Percentiles rank a stretch among this genome's conserved stretches.
phyloP scores from a whole-genome alignment of 2,797 vertebrate species.

The Taeniopygia guttata region DNA sequence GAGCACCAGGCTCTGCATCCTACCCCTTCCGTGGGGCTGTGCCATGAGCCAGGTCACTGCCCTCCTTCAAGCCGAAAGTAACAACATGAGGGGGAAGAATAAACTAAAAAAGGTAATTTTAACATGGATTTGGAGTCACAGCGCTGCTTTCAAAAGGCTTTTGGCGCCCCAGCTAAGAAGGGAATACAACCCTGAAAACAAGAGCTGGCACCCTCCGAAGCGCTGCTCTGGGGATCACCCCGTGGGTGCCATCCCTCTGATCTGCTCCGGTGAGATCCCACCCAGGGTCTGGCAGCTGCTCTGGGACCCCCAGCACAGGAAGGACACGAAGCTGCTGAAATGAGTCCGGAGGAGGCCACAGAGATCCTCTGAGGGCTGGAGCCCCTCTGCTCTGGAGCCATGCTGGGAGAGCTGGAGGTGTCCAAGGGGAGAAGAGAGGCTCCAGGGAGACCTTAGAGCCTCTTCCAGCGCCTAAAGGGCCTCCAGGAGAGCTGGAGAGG shows the following conservation, averaged over 20 bases:
- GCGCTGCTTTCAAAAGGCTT: neutral
- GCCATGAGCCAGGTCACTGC: neutral
- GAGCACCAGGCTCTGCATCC: neutral
- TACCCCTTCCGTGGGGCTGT: accelerated
- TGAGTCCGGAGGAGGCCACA: neutral
- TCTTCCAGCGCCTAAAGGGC: accelerated
- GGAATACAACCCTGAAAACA: neutral
- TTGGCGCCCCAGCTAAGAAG: neutral
- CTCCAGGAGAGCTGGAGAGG: neutral
- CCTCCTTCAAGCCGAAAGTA: neutral
- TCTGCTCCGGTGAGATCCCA: neutral
- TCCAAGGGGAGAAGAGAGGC: neutral
- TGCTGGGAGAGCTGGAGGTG: neutral
- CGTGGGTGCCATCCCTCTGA: neutral
- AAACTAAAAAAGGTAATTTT: constrained; percentile 4
- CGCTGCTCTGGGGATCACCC: neutral
- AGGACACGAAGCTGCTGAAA: neutral
- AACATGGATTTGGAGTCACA: neutral
- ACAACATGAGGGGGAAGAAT: neutral
- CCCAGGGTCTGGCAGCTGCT: neutral
- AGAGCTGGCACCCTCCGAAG: neutral
- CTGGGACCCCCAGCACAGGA: neutral
- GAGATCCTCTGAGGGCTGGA: neutral
- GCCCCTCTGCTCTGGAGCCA: neutral
- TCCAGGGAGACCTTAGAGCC: neutral